Conservation (phyloP, 2,888 invertebrate genomes). For the Oxycera nigricornis region DNA sequence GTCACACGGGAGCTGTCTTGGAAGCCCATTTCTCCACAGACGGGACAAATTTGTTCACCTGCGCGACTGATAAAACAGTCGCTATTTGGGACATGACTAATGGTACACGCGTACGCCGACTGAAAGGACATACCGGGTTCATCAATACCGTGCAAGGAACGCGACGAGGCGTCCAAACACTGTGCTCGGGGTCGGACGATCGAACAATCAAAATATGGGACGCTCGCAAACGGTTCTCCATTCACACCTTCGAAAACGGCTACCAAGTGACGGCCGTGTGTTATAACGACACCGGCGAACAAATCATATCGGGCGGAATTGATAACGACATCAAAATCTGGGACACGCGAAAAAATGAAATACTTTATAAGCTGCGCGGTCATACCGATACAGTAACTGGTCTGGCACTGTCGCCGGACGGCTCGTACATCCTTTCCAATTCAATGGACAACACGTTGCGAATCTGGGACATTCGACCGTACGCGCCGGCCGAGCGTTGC, state of each 20-base stretch:
- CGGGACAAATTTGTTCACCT: conserved; percentile 84
- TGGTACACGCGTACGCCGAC: conserved; percentile 85
- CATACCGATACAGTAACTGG: conserved; percentile 97
- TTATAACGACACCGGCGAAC: conserved; percentile 96
- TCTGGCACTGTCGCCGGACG: conserved; percentile 81
- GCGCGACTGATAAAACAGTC: conserved; percentile 93
- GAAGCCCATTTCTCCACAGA: conserved; percentile 89
- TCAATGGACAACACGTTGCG: conserved; percentile 95
- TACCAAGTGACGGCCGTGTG: conserved; percentile 87
- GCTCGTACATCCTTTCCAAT: conserved; percentile 91
- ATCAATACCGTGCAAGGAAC: conserved; percentile 75
- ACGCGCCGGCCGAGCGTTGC: conserved; percentile 91
- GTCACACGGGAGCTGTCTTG: conserved; percentile 95
- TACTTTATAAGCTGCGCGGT: conserved; percentile 85
- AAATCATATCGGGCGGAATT: conserved; percentile 92
- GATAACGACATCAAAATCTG: conserved; percentile 98
- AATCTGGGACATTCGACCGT: conserved; percentile 97
- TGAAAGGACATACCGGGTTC: conserved; percentile 83
- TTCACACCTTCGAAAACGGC: conserved; percentile 73
- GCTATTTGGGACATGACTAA: conserved; percentile 95
- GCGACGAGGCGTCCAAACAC: conserved; percentile 84
- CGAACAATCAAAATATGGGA: conserved; percentile 93
- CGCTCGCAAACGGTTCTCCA: conserved; percentile 82
- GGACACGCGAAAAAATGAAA: conserved; percentile 90
- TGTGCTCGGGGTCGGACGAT: conserved; percentile 96